Evolutionary conservation across 2,888 invertebrate species (phyloP), one percentile per base, ranked within the genome.

Genomic region (Tetragnatha montana): DNA sequence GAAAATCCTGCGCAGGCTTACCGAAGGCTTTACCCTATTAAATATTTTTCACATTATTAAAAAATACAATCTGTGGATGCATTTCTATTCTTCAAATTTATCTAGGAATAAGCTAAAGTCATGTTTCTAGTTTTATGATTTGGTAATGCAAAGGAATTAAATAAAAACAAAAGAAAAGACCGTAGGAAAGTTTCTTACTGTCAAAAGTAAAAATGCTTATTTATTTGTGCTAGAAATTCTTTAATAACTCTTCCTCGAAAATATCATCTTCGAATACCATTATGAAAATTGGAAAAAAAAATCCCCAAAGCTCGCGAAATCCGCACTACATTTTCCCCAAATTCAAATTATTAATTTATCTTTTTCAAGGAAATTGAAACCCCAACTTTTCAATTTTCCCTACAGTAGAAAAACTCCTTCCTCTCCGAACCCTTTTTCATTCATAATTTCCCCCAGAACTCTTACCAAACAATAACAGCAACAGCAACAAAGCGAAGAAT

Each of bases 341-440:
- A 80, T 85, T 71, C 60, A 74, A 73, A 71, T 81, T 88, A 88
- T 88, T 88, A 88, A 82, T 88, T 82, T 82, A 74, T 85, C 85
- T 85, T 88, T 73, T 75, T 82, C 76, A 78, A 82, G 78, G 88
- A 82, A 88, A 88, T 82, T 88, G 82, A 79, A 82, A 79, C 86
- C 74, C 60, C 80, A 70, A 80, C 80, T 86, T 78, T 87, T 80
- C 86, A 80, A 74, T 80, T 60, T 83, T 60, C 70, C 49, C 35
- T 35, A 35, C 35, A 35, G 35, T 2, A 35, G 4, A 35, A 35
- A 35, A 35, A 35, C 35, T 4, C 35, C 35, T 4, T 35, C 35
- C 35, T 35, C 35, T 35, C 35, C 22, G 70, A 50, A 68, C 49
- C 21, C 10, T 49, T 76, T 71, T 49, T 70, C 76, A 84, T 69